Conservation (phyloP, 2,797 vertebrate genomes). For the Echiichthys vipera region DNA sequence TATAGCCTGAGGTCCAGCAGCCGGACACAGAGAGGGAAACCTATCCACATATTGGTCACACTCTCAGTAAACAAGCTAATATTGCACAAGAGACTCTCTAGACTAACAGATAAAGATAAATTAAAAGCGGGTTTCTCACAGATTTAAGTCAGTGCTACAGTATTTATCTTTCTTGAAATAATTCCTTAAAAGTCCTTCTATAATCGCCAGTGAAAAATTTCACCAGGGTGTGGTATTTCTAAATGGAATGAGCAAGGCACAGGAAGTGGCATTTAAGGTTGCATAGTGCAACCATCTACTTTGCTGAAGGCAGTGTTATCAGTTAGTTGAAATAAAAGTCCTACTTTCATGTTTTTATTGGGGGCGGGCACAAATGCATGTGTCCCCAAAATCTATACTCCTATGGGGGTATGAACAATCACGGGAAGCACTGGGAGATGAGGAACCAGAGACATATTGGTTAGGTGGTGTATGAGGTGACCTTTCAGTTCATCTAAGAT, state of each 20-base stretch:
- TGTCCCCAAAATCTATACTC: no score
- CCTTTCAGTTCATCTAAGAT: slow-evolving; percentile 80
- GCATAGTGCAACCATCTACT: no score
- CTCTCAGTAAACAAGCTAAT: slow-evolving; percentile 25
- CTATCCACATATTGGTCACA: not conserved
- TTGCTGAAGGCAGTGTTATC: no score
- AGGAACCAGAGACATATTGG: slow-evolving; percentile 72
- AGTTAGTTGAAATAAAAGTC: no score
- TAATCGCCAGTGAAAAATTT: slow-evolving; percentile 72
- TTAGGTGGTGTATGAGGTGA: slow-evolving; percentile 70
- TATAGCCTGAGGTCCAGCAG: slow-evolving; percentile 45
- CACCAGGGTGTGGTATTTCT: slow-evolving; percentile 76
- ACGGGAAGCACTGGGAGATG: slow-evolving; percentile 60
- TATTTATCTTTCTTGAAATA: slow-evolving; percentile 64
- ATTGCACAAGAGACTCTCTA: slow-evolving; percentile 23
- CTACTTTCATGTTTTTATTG: no score
- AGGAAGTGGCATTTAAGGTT: no score
- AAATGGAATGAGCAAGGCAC: slow-evolving; percentile 73
- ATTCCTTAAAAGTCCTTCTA: slow-evolving; percentile 62
- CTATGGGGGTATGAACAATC: no score
- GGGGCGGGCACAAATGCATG: no score
- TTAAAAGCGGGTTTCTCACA: slow-evolving; percentile 24
- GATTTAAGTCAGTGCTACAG: slow-evolving; percentile 51
- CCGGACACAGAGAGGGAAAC: slow-evolving; percentile 11
- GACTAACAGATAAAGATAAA: slow-evolving; percentile 3